phyloP scores from a whole-genome alignment of 2,888 invertebrate species.

The Heliothis peltigera region DNA sequence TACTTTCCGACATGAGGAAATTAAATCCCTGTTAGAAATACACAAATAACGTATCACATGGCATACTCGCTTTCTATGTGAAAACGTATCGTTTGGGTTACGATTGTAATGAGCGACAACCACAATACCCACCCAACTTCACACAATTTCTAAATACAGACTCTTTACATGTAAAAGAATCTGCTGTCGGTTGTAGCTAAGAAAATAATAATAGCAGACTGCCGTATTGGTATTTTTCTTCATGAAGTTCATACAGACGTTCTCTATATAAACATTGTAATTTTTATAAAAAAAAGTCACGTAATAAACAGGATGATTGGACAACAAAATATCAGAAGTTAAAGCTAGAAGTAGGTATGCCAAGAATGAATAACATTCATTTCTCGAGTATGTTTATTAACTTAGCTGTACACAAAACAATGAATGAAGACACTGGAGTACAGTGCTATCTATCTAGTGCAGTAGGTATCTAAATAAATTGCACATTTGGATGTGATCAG shows the following conservation, averaged over 20 bases:
- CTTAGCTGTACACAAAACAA: slow-evolving; percentile 15
- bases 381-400: slow-evolving; percentile 2
- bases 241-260: too few species aligned
- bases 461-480: slow-evolving; percentile 57
- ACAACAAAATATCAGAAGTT: too few species aligned
- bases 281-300: too few species aligned
- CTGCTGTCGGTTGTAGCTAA: too few species aligned
- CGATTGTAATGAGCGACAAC: neutral
- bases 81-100: slow-evolving; percentile 5
- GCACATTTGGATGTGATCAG: slow-evolving; percentile 74
- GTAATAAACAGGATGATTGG: too few species aligned
- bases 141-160: neutral
- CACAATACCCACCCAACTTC: neutral
- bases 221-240: too few species aligned
- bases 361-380: neutral
- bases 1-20: slow-evolving; percentile 50
- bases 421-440: slow-evolving; percentile 35
- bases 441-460: slow-evolving; percentile 52
- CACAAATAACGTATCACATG: slow-evolving; percentile 1
- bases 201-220: too few species aligned
- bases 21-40: slow-evolving; percentile 26
- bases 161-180: neutral
- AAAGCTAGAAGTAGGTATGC: neutral
- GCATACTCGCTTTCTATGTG: neutral
- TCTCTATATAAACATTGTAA: too few species aligned